A percentile compares a stretch with the other conserved stretches of the same genome.
Evolutionary conservation across 2,113 vertebrate genomes (phyloP).

Genomic region (Perognathus longimembris): DNA sequence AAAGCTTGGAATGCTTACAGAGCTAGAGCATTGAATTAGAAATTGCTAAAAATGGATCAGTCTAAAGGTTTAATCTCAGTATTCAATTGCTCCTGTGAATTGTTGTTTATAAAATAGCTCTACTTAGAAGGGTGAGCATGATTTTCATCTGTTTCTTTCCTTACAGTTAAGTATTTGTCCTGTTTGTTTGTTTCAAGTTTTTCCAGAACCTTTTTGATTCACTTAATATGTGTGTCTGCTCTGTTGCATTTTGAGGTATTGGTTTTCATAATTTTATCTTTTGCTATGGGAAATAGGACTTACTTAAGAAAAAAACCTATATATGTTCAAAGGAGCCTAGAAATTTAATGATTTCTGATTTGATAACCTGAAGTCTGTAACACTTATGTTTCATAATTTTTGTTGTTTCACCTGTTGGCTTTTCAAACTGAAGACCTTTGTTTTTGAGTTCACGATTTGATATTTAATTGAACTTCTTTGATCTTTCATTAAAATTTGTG

Average conservation of each 20-base stretch:
- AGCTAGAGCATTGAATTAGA: slow-evolving; percentile 6
- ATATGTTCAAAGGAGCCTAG: not conserved
- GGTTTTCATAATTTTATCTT: slow-evolving; percentile 16
- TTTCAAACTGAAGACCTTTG: not conserved
- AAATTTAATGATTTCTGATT: not conserved
- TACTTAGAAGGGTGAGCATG: not conserved
- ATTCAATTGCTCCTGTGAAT: slow-evolving; percentile 22
- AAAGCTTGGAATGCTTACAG: slow-evolving; percentile 29
- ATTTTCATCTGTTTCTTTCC: not conserved
- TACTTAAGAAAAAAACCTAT: not conserved
- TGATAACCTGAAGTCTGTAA: not conserved
- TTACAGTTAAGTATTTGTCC: slow-evolving; percentile 13
- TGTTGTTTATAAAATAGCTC: not conserved
- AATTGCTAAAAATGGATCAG: slow-evolving; percentile 11
- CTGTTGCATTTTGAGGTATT: slow-evolving; percentile 2
- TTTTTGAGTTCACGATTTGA: slow-evolving; percentile 30
- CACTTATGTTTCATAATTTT: too few relatives aligned
- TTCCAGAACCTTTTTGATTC: not conserved
- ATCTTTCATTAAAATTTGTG: not conserved
- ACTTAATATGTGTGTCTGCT: not conserved
- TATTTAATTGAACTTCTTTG: slow-evolving; percentile 26
- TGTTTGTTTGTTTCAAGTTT: slow-evolving; percentile 17
- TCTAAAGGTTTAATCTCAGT: not conserved
- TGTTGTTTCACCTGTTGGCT: not conserved
- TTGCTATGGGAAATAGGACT: not conserved